Evolutionary conservation across 2,797 vertebrate species (phyloP), one percentile per base, ranked within the genome.

Genomic region (Pipistrellus pygmaeus): DNA sequence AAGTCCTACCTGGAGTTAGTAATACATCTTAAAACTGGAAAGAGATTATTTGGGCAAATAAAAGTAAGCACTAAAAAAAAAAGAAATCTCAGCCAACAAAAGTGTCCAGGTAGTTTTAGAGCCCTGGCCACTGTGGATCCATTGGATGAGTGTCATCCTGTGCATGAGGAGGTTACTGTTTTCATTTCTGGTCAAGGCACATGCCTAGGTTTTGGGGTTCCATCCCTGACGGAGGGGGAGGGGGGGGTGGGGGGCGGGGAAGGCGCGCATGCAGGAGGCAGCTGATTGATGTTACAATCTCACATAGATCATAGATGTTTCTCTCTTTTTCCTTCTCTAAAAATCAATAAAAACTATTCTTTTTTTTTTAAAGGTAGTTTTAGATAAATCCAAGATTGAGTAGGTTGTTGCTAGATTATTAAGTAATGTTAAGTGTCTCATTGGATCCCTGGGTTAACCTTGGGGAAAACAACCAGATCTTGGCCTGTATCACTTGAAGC

Each of bases 31-130:
- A 30, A 95, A 66, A 90, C 51, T 64, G 12, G n/a, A 86, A 91
- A 83, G 55, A 93, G 51, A 27, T 55, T 75, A 87, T 44, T 78
- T 80, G 51, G 30, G 48, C 25, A 94, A 89, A 88, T 60, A 82
- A 80, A 84, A 69, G 8, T 66, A 69, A 72, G 53, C 18, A n/a
- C 38, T 90, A 53, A 69, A 13, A 44, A 44, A 44, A 44, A 44
- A 5, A 10, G 60, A 78, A 51, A 91, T 9, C 71, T 90, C 89
- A 90, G 78, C 10, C 4, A 23, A 78, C 30, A 80, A 25, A 72
- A 80, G n/a, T 46, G 20, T 62, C 51, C 41, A 51, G 25, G 21
- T 17, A 73, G 51, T 91, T 88, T 88, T 27, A 60, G 57, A 27
- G 57, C 57, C 25, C 57, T 60, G 57, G 25, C 25, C 25, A 60